Percentiles rank a stretch among this genome's conserved stretches.
These are phyloP conservation scores for Melopsittacus undulatus DNA, from an alignment of 2,797 vertebrate genomes.

Conservation along the genomic window DNA sequence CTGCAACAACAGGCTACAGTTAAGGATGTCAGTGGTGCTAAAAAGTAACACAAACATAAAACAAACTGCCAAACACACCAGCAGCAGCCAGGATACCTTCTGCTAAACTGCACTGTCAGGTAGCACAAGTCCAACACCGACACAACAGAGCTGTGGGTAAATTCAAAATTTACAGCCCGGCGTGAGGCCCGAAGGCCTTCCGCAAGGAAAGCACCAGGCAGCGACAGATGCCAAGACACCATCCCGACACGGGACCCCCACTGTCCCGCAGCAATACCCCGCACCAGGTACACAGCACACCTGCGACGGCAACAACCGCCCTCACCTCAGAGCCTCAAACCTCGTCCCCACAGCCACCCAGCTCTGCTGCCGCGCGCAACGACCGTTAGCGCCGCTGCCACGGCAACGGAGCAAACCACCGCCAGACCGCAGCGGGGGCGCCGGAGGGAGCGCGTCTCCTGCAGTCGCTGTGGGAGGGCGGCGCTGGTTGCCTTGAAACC, in stretches of 20 bases:
- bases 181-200: neutral
- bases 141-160: accelerated
- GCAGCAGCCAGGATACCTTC: accelerated
- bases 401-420: neutral
- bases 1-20: accelerated
- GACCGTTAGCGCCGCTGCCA: neutral
- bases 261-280: neutral
- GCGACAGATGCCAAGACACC: neutral
- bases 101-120: accelerated
- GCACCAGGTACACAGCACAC: neutral
- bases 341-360: neutral
- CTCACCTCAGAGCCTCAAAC: neutral
- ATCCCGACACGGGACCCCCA: neutral
- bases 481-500: neutral
- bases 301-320: neutral
- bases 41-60: too few species aligned
- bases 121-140: accelerated
- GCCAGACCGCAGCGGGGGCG: neutral
- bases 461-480: neutral
- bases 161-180: accelerated
- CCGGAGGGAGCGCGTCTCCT: neutral
- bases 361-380: neutral
- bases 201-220: accelerated
- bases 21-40: neutral
- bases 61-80: accelerated